A percentile compares a stretch with the other conserved stretches of the same genome.
Conservation (phyloP, 2,797 vertebrate species). For the Mastacembelus armatus region DNA sequence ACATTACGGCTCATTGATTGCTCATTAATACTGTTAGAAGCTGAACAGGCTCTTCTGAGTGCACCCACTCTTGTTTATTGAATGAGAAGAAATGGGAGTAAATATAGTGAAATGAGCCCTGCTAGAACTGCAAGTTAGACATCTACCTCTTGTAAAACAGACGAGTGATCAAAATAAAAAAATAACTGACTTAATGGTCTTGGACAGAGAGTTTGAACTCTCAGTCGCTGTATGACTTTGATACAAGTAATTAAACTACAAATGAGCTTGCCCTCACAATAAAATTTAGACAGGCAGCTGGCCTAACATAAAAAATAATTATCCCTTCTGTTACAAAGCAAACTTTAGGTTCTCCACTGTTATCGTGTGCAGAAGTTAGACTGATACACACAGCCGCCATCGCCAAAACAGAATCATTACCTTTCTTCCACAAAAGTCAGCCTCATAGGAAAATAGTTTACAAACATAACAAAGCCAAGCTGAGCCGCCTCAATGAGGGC, state of each 20-base stretch:
- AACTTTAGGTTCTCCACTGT: slow-evolving; percentile 11
- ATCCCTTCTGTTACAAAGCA: slow-evolving; percentile 36
- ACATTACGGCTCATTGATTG: slow-evolving; percentile 79
- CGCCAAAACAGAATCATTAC: slow-evolving; percentile 53
- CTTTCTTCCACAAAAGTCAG: slow-evolving; percentile 26
- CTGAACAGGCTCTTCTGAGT: slow-evolving; percentile 45
- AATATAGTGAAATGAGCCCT: slow-evolving; percentile 62
- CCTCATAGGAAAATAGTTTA: slow-evolving; percentile 34
- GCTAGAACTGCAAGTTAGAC: slow-evolving; percentile 19
- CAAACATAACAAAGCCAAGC: slow-evolving; percentile 38
- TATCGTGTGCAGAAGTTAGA: slow-evolving; percentile 1
- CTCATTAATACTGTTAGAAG: slow-evolving; percentile 76
- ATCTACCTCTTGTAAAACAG: slow-evolving; percentile 21
- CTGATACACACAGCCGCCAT: slow-evolving; percentile 12
- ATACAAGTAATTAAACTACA: slow-evolving; percentile 33
- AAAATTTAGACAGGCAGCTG: slow-evolving; percentile 28
- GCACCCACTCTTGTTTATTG: slow-evolving; percentile 61
- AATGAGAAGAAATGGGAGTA: slow-evolving; percentile 50
- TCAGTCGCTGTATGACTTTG: slow-evolving; percentile 8
- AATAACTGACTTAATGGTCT: slow-evolving; percentile 13
- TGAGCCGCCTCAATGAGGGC: slow-evolving; percentile 36
- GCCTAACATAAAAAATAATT: slow-evolving; percentile 29
- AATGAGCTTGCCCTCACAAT: slow-evolving; percentile 22
- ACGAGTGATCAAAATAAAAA: slow-evolving; percentile 51
- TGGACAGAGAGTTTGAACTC: slow-evolving; percentile 12